Evolutionary conservation across 1,140 invertebrate genomes (phyloP).

Genomic region (Drosophila ambigua): DNA sequence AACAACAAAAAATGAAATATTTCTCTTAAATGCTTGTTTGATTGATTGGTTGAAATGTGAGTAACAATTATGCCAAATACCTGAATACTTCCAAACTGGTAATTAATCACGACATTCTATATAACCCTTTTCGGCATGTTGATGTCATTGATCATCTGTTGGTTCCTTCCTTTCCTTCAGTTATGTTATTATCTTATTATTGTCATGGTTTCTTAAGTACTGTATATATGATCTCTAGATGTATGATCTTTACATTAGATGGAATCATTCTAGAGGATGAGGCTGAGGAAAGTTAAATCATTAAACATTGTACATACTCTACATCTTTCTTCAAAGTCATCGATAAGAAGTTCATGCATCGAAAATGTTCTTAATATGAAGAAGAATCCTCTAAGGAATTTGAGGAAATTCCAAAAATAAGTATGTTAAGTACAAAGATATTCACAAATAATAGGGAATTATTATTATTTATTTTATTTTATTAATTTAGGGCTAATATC

Average conservation of each 20-base stretch:
- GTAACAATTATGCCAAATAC: slow-evolving; percentile 78
- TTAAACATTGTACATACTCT: slow-evolving; percentile 27
- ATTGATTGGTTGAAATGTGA: slow-evolving; percentile 84
- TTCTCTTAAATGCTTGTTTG: slow-evolving; percentile 84
- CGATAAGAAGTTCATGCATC: no score
- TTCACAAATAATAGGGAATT: no score
- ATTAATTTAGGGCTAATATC: no score
- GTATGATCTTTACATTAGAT: slow-evolving; percentile 15
- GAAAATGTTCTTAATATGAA: no score
- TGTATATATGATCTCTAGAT: slow-evolving; percentile 27
- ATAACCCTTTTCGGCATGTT: slow-evolving; percentile 61
- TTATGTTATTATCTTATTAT: slow-evolving; percentile 2
- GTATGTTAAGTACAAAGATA: no score
- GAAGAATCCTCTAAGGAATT: no score
- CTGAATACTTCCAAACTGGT: slow-evolving; percentile 66
- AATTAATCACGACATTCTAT: slow-evolving; percentile 56
- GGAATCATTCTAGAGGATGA: slow-evolving; percentile 8
- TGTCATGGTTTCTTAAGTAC: not conserved
- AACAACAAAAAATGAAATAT: slow-evolving; percentile 77
- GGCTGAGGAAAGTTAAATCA: not conserved
- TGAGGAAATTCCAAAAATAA: no score
- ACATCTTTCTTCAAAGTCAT: not conserved
- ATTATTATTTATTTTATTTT: no score
- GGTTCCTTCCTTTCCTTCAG: slow-evolving; percentile 4
- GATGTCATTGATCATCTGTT: slow-evolving; percentile 52